Evolutionary conservation across 1,140 invertebrate species (phyloP).

Genomic region (Drosophila nasuta): DNA sequence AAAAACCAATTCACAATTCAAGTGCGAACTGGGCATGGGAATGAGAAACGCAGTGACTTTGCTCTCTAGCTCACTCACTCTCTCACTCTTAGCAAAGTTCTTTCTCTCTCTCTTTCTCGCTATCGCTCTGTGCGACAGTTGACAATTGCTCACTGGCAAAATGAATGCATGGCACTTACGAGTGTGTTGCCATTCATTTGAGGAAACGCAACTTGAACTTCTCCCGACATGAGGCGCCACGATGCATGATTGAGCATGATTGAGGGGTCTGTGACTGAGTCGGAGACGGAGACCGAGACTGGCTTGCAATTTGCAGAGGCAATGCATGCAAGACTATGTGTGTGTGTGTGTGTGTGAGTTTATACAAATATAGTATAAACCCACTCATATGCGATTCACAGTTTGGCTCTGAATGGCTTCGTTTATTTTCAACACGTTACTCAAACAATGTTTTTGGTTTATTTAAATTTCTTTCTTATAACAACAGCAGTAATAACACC

Average conservation of each 20-base stretch:
- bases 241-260: conserved; percentile 80
- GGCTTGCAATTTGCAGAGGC: conserved; percentile 60
- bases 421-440: conserved; percentile 83
- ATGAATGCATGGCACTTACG: conserved; percentile 79
- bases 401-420: conserved; percentile 75
- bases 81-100: conserved; percentile 11
- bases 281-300: not conserved
- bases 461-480: conserved; percentile 83
- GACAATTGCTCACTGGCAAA: conserved; percentile 41
- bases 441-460: conserved; percentile 83
- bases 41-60: conserved; percentile 14
- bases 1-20: conserved; percentile 49
- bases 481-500: conserved; percentile 43
- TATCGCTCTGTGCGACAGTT: not conserved
- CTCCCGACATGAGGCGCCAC: conserved; percentile 65
- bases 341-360: not conserved
- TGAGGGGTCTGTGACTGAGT: conserved; percentile 48
- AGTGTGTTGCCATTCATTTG: conserved; percentile 76
- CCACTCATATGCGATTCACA: conserved; percentile 52
- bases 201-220: conserved; percentile 70
- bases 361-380: conserved; percentile 21
- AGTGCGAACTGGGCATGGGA: conserved; percentile 47
- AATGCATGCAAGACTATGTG: conserved; percentile 7
- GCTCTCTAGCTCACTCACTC: conserved; percentile 37
- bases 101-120: not conserved